Percentiles rank a stretch among this genome's conserved stretches.
Evolutionary conservation across 2,888 invertebrate genomes (phyloP).

Genomic region (Tridacna gigas): DNA sequence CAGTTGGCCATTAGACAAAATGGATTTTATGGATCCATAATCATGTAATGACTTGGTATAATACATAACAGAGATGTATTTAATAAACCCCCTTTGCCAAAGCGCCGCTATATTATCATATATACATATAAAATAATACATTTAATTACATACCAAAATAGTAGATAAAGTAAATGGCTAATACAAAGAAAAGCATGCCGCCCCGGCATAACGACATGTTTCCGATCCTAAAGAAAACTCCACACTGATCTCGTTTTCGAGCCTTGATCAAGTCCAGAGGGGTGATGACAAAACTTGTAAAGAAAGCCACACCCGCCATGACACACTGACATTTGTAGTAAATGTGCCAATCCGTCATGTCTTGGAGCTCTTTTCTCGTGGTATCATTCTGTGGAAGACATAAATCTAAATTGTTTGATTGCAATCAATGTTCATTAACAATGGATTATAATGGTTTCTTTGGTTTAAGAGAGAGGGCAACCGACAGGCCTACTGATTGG

Average conservation of each 20-base stretch:
- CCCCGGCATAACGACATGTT: constrained; percentile 47
- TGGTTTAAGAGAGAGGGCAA: too few species aligned
- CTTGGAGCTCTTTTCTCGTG: constrained; percentile 33
- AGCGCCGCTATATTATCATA: too few species aligned
- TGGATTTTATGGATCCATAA: too few species aligned
- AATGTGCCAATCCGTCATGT: constrained; percentile 53
- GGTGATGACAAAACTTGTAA: constrained; percentile 46
- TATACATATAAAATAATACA: not conserved
- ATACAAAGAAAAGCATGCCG: constrained; percentile 50
- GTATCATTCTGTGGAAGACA: constrained; percentile 15
- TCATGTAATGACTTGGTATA: too few species aligned
- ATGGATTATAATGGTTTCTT: too few species aligned
- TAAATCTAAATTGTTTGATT: too few species aligned
- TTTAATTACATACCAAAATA: constrained; percentile 45
- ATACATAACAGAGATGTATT: too few species aligned
- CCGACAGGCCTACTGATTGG: too few species aligned
- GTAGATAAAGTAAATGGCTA: constrained; percentile 53
- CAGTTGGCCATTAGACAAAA: too few species aligned
- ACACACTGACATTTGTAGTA: constrained; percentile 53
- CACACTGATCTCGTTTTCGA: constrained; percentile 34
- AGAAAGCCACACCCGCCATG: constrained; percentile 52
- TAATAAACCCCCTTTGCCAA: too few species aligned
- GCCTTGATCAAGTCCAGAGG: constrained; percentile 39
- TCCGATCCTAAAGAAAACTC: constrained; percentile 38
- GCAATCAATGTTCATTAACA: too few species aligned